Conservation (phyloP, 2,797 vertebrate genomes). For the Hydrolagus colliei region DNA sequence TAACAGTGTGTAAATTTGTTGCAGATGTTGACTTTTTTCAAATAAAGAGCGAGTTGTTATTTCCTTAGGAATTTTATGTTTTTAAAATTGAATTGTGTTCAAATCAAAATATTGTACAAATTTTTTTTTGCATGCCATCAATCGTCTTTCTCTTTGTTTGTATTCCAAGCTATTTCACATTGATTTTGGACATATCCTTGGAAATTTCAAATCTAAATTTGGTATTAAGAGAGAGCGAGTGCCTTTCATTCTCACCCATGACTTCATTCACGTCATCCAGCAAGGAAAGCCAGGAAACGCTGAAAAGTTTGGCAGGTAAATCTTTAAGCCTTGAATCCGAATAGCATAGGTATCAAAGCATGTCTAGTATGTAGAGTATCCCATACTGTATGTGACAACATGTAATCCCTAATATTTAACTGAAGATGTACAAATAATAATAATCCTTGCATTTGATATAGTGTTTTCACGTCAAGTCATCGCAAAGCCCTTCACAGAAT, state of each 20-base stretch:
- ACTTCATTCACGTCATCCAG: conserved; percentile 98
- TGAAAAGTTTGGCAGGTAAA: conserved; percentile 88
- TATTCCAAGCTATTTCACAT: conserved; percentile 86
- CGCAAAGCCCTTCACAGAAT: no score
- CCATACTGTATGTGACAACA: no score
- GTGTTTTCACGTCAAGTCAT: no score
- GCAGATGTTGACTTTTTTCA: not conserved
- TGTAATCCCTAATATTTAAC: no score
- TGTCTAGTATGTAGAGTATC: no score
- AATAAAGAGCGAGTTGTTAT: not conserved
- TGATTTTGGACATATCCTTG: conserved; percentile 96
- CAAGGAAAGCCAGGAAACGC: conserved; percentile 95
- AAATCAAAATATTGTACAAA: conserved; percentile 16
- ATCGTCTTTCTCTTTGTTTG: conserved; percentile 35
- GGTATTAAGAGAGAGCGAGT: conserved; percentile 97
- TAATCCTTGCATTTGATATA: no score
- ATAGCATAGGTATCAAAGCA: no score
- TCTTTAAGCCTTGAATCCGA: conserved; percentile 26
- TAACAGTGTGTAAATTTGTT: not conserved
- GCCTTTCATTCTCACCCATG: conserved; percentile 96
- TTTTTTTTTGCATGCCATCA: conserved; percentile 23
- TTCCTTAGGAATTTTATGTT: not conserved
- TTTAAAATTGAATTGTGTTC: not conserved
- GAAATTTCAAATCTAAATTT: conserved; percentile 98
- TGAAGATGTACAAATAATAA: no score